Base-by-base conservation (phyloP, 2,797 vertebrate genomes). In the Gila robusta region DNA sequence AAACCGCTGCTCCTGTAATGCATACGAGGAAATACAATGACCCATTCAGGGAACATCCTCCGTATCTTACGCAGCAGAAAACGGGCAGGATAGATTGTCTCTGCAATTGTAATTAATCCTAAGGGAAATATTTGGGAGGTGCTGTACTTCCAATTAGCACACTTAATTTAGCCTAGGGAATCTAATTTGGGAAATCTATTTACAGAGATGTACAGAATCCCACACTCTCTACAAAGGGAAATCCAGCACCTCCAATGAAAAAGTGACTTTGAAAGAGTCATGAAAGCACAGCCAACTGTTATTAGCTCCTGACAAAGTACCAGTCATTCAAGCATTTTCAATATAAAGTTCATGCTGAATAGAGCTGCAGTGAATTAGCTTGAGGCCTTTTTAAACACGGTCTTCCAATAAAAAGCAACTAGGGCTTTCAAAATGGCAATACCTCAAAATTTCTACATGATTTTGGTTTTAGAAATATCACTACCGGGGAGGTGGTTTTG, bases 41-140 rank as follows among this genome's bases (percentile, higher is more conserved):
- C 76, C 35, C 16, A 52, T 66, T 79, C 26, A 76, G 70, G 66
- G 35, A 74, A 76, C 23, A 67, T 80, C 10, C 37, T 47, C 47
- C 17, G n/a, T 72, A 56, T 83, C 73, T 79, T 67, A 35, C 66
- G 3, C 41, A 71, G 83, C 76, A 86, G 77, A 86, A 80, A 81
- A 28, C 52, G 0, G 2, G 39, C 56, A 79, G 74, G 82, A 83
- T 86, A 77, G 67, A 87, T 89, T 59, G 81, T 79, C 54, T 52
- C 54, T 81, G 37, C 71, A 70, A 79, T 81, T 83, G 56, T 87
- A 87, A 90, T 89, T 87, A 90, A 88, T 86, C 83, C 86, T 83
- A 44, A 32, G 78, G 81, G 80, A 86, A 80, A 87, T 59, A 83
- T 81, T 81, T 79, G 26, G 71, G 70, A 54, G 85, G 44, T 81